These are phyloP conservation scores for Carcina quercana DNA, from an alignment of 2,888 invertebrate genomes.

Conservation along the genomic window DNA sequence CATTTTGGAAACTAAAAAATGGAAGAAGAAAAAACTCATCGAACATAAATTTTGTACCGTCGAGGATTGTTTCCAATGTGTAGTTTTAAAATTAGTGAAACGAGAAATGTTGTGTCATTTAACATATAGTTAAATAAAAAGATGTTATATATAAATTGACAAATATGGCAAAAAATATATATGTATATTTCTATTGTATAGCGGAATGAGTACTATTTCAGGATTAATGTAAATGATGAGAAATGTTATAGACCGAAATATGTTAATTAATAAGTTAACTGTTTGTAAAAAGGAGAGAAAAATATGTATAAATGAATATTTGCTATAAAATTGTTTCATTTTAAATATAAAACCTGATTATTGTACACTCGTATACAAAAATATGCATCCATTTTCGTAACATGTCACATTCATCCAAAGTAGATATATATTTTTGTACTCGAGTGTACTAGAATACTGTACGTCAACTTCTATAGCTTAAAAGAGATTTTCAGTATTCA, in stretches of 20 bases:
- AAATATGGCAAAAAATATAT: constrained; percentile 58
- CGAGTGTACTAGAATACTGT: too few relatives aligned
- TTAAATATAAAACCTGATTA: constrained; percentile 14
- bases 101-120: constrained; percentile 68
- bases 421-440: too few relatives aligned
- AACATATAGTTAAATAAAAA: constrained; percentile 57
- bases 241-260: constrained; percentile 68
- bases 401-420: too few relatives aligned
- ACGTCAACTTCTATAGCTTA: too few relatives aligned
- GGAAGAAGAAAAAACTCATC: too few relatives aligned
- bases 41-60: constrained; percentile 3
- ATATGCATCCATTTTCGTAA: too few relatives aligned
- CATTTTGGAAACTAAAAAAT: not conserved
- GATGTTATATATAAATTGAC: constrained; percentile 64
- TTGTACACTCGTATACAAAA: too few relatives aligned
- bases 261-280: constrained; percentile 71
- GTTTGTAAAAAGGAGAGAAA: constrained; percentile 72
- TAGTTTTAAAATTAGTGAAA: constrained; percentile 39
- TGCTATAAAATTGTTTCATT: constrained; percentile 59
- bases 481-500: too few relatives aligned
- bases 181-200: constrained; percentile 72
- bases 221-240: constrained; percentile 66
- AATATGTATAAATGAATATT: constrained; percentile 73
- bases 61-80: constrained; percentile 35
- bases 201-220: constrained; percentile 68